These are phyloP conservation scores for Galaxias olidus DNA, from an alignment of 2,797 vertebrate species.

Conservation along the genomic window DNA sequence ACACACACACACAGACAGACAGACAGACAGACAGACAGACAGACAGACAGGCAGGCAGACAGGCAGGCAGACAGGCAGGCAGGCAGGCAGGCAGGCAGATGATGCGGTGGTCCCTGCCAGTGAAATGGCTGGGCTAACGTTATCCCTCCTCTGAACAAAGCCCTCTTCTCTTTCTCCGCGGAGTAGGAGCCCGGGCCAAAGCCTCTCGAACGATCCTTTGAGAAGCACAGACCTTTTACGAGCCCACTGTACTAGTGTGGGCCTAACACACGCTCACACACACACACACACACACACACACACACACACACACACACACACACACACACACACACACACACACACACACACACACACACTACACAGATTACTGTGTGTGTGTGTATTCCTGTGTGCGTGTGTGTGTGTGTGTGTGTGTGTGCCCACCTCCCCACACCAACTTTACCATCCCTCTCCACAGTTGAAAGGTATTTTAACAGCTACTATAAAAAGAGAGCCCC, in stretches of 20 bases:
- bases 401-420: constrained; percentile 1
- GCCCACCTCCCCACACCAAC: constrained; percentile 12
- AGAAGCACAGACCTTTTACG: neutral
- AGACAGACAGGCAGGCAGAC: no score
- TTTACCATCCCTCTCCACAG: constrained; percentile 33
- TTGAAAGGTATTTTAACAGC: constrained; percentile 47
- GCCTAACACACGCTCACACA: no score
- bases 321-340: constrained; percentile 2
- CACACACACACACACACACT: neutral
- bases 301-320: constrained; percentile 8
- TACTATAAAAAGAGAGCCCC: constrained; percentile 37
- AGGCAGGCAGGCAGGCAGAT: no score
- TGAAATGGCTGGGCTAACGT: no score
- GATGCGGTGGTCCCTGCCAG: no score
- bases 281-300: neutral
- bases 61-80: no score
- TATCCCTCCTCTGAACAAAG: no score
- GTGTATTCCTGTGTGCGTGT: neutral
- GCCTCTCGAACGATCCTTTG: no score
- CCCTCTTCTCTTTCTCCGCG: no score
- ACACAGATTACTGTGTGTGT: constrained; percentile 2
- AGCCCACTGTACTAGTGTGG: neutral
- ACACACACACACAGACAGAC: constrained; percentile 24
- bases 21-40: no score
- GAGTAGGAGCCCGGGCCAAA: no score